Base-by-base conservation (phyloP, 2,113 vertebrate genomes). In the Upupa epops region DNA sequence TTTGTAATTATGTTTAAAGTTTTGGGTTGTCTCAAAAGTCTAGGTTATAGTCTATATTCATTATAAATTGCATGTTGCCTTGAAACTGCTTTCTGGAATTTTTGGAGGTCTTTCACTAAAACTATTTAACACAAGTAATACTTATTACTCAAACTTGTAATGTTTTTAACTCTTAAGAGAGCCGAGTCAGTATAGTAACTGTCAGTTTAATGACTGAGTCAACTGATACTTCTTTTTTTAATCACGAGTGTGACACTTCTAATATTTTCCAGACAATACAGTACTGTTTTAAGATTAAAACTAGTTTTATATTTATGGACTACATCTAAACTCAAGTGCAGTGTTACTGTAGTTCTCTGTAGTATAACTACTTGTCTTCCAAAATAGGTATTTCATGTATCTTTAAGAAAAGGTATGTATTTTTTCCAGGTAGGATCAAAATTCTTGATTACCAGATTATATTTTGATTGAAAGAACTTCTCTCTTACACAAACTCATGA, bases 221-320 rank as follows among this genome's bases (percentile, higher is more conserved):
- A 92, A 58, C 28, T 90, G 79, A 64, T 55, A 65, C 58, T 95
- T 46, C 37, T 59, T 73, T 55, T 36, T 63, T 60, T 36, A 58
- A 24, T n/a, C n/a, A 21, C 10, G 34, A n/a, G 89, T 92, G 83
- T 83, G 48, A 52, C 61, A 18, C 37, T 76, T 40, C 5, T 11
- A 19, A 25, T 86, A 22, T 95, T 95, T 96, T 92, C 59, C 88
- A 93, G 24, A 46, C 8, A 73, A 25, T 26, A 51, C 17, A 58
- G 18, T 45, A 60, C 10, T 70, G n/a, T 63, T 36, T 81, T 69
- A 3, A 69, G 75, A 3, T 59, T 52, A 29, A 60, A 52, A 24
- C 19, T 51, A 9, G 18, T 21, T 66, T 79, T 37, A 20, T 46
- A 9, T 48, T 17, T 21, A 19, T 55, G 6, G 46, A 60, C 9